Percentiles rank a stretch among this genome's conserved stretches.
phyloP scores from a whole-genome alignment of 2,113 vertebrate genomes.

The Pteropus alecto region DNA sequence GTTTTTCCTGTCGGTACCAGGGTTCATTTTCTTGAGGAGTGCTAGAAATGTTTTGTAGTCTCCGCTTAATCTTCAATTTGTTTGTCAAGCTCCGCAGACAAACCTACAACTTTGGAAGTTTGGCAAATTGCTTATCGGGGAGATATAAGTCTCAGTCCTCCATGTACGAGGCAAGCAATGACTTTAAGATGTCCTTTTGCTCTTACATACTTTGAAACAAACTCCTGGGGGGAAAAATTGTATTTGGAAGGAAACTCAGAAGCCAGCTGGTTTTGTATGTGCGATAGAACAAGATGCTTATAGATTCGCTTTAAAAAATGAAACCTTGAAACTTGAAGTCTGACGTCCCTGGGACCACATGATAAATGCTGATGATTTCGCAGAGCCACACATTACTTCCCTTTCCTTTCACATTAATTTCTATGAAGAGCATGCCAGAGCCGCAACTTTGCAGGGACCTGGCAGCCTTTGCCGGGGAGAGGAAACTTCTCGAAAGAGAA shows the following conservation, averaged over 20 bases:
- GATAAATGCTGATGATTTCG: slow-evolving; percentile 53
- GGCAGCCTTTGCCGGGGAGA: not conserved
- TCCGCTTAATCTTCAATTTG: slow-evolving; percentile 31
- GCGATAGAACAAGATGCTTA: slow-evolving; percentile 57
- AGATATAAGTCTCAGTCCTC: not conserved
- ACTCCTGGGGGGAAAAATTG: not conserved
- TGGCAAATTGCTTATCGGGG: not conserved
- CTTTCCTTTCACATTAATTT: slow-evolving; percentile 44
- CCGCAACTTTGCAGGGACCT: slow-evolving; percentile 30
- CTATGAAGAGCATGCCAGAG: slow-evolving; percentile 25
- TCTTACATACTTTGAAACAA: slow-evolving; percentile 58
- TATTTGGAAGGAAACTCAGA: slow-evolving; percentile 41
- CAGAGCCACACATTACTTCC: not conserved
- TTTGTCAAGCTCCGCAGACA: slow-evolving; percentile 5
- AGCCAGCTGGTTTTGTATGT: slow-evolving; percentile 33
- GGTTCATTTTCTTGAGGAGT: not conserved
- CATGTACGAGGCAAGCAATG: slow-evolving; percentile 16
- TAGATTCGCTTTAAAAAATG: slow-evolving; percentile 60
- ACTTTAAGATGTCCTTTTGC: slow-evolving; percentile 42
- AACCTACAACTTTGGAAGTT: not conserved
- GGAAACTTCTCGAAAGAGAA: slow-evolving; percentile 19
- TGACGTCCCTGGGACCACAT: slow-evolving; percentile 37
- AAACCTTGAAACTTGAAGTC: slow-evolving; percentile 39
- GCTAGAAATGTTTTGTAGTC: not conserved
- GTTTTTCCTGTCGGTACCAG: not conserved